Evolutionary conservation across 1,140 invertebrate species (phyloP).

Genomic region (Polyergus mexicanus): DNA sequence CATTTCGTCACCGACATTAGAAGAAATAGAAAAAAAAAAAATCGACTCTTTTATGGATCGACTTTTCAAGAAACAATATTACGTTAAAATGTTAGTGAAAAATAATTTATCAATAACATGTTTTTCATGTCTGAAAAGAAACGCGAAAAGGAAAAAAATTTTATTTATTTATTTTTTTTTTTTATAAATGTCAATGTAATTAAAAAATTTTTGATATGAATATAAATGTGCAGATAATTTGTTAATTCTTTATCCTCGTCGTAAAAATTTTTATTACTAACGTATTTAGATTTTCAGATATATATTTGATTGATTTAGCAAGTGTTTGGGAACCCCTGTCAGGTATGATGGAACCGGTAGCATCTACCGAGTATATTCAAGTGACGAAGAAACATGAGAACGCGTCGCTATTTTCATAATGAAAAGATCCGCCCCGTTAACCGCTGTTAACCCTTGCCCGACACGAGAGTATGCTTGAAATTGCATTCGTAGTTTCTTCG

Average conservation of each 20-base stretch:
- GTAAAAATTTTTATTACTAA: background rate
- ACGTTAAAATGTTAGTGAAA: background rate
- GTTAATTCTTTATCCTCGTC: background rate
- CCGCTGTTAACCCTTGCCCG: conserved; percentile 53
- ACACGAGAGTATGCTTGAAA: conserved; percentile 33
- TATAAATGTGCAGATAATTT: no score
- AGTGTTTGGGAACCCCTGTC: conserved; percentile 31
- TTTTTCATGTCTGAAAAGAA: background rate
- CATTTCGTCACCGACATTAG: background rate
- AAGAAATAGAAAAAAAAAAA: background rate
- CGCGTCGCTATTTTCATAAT: conserved; percentile 51
- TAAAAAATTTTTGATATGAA: background rate
- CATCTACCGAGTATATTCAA: conserved; percentile 10
- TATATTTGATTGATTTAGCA: background rate
- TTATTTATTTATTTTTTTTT: background rate
- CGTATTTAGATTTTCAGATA: background rate
- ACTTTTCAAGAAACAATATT: background rate
- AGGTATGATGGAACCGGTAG: conserved; percentile 29
- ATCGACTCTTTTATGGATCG: background rate
- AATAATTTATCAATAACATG: background rate
- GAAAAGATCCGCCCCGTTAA: conserved; percentile 49
- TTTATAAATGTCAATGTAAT: background rate
- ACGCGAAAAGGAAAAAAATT: background rate
- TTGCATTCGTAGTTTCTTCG: conserved; percentile 39
- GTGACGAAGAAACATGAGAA: conserved; percentile 49